phyloP scores from a whole-genome alignment of 2,888 invertebrate genomes.

The Lithodes maja region DNA sequence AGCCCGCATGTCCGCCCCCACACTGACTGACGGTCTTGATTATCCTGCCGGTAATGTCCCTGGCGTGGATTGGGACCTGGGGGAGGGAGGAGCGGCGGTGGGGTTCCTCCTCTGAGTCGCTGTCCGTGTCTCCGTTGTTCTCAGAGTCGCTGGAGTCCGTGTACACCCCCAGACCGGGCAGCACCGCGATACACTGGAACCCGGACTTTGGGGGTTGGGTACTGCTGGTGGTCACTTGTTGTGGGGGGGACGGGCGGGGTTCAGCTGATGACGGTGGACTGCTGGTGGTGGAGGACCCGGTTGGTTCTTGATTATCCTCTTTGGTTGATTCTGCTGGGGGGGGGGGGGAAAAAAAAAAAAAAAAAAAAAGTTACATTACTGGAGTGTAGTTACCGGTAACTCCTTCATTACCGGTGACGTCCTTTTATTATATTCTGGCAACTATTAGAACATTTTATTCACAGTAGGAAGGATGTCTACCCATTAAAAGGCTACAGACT shows the following conservation, averaged over 20 bases:
- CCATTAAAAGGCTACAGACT: too few relatives aligned
- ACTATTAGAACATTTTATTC: too few relatives aligned
- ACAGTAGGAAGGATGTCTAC: too few relatives aligned
- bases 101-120: constrained; percentile 51
- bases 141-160: constrained; percentile 73
- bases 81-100: constrained; percentile 36
- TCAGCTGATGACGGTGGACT: too few relatives aligned
- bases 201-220: constrained; percentile 27
- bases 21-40: constrained; percentile 52
- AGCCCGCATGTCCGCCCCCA: constrained; percentile 10
- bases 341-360: too few relatives aligned
- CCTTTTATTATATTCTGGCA: too few relatives aligned
- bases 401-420: too few relatives aligned
- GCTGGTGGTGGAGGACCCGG: neutral
- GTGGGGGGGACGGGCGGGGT: too few relatives aligned
- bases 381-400: too few relatives aligned
- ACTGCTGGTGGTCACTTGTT: too few relatives aligned
- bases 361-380: too few relatives aligned
- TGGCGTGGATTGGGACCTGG: constrained; percentile 41
- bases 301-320: neutral
- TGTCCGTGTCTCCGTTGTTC: constrained; percentile 64
- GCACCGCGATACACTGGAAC: constrained; percentile 73
- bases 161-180: constrained; percentile 74
- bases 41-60: constrained; percentile 59
- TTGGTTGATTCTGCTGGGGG: too few relatives aligned